Conservation (phyloP, 53 echinoderm and acorn worm species). For the Echinarachnius parma region DNA sequence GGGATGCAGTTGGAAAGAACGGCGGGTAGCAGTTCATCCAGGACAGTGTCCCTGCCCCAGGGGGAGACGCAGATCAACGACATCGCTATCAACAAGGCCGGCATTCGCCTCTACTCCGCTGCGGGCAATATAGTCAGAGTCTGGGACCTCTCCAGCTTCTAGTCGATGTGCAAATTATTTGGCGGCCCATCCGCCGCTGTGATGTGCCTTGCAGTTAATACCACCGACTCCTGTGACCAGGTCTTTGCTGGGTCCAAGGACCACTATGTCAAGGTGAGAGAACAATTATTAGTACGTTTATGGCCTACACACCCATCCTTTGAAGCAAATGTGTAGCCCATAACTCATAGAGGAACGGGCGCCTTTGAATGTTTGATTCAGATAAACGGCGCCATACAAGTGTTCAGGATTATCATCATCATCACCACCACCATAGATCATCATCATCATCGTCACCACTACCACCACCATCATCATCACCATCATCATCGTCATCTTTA, state of each 20-base stretch:
- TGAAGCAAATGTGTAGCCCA: too few species aligned
- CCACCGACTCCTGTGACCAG: slow-evolving; percentile 59
- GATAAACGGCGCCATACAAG: too few species aligned
- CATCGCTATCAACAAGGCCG: slow-evolving; percentile 71
- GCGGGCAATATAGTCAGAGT: slow-evolving; percentile 90
- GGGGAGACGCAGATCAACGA: slow-evolving; percentile 91
- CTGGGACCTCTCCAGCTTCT: slow-evolving; percentile 83
- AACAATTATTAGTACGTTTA: too few species aligned
- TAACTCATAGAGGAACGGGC: too few species aligned
- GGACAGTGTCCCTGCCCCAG: slow-evolving; percentile 78
- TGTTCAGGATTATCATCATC: too few species aligned
- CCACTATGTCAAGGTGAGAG: slow-evolving; percentile 96
- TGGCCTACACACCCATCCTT: too few species aligned
- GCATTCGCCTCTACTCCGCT: slow-evolving; percentile 85
- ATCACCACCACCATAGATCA: too few species aligned
- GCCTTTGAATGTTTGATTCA: too few species aligned
- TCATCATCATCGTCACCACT: too few species aligned
- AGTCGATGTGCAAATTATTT: slow-evolving; percentile 88
- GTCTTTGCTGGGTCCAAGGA: slow-evolving; percentile 94
- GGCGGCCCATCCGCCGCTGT: slow-evolving; percentile 95
- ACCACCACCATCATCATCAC: too few species aligned
- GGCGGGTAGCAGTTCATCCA: slow-evolving; percentile 68
- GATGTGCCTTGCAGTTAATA: slow-evolving; percentile 89
- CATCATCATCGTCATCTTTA: too few species aligned
- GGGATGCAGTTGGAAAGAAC: slow-evolving; percentile 74